These are phyloP conservation scores for Petromus typicus DNA, from an alignment of 2,113 vertebrate genomes.

Conservation along the genomic window DNA sequence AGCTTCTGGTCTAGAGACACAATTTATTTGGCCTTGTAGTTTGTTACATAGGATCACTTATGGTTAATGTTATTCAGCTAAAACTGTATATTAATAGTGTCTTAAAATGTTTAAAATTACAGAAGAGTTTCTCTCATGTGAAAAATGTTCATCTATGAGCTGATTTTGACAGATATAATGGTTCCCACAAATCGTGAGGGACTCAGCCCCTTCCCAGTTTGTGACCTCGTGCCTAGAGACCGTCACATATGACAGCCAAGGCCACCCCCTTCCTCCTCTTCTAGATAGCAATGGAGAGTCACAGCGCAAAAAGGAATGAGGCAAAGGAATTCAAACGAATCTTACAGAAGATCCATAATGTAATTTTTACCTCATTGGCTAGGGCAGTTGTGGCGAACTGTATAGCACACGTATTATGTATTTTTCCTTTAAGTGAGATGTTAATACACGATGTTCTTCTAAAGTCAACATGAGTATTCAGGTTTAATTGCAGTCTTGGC, in stretches of 20 bases:
- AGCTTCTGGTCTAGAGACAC: constrained; percentile 1
- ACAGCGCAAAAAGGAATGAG: neutral
- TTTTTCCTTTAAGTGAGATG: neutral
- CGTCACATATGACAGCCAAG: neutral
- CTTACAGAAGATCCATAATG: neutral
- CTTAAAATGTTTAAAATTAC: neutral
- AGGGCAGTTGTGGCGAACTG: neutral
- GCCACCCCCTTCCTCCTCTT: neutral
- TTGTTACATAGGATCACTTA: neutral
- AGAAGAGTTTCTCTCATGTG: neutral
- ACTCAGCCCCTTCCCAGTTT: neutral
- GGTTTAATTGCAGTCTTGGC: neutral
- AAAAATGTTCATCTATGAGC: neutral
- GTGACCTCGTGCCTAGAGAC: neutral
- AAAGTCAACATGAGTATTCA: neutral
- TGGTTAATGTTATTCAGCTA: neutral
- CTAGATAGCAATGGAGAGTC: neutral
- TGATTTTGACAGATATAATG: neutral
- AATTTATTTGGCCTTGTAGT: constrained; percentile 10
- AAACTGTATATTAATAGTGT: neutral
- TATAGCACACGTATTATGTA: neutral
- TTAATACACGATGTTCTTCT: neutral
- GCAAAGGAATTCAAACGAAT: neutral
- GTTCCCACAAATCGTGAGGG: neutral
- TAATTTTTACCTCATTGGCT: neutral